These are phyloP conservation scores for Eumaeus atala DNA, from an alignment of 1,140 invertebrate species.

Conservation along the genomic window DNA sequence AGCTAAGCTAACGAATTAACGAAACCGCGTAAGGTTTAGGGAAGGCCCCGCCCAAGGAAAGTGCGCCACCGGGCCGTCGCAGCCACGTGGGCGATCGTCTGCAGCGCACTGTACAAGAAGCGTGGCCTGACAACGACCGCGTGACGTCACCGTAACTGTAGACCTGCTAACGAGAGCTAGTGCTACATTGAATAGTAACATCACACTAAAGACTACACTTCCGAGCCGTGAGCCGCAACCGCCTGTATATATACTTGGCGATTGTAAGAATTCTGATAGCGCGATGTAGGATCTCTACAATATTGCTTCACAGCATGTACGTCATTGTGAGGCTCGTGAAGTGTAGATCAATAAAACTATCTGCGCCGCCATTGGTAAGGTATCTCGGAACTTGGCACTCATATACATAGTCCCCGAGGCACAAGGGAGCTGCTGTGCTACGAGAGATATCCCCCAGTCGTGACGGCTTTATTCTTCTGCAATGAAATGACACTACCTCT, in stretches of 20 bases:
- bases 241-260: slow-evolving; percentile 42
- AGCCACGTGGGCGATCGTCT: slow-evolving; percentile 68
- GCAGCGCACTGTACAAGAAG: slow-evolving; percentile 64
- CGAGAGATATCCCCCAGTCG: too few relatives aligned
- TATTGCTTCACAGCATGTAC: too few relatives aligned
- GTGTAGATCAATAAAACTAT: too few relatives aligned
- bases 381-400: too few relatives aligned
- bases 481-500: too few relatives aligned
- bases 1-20: slow-evolving; percentile 72
- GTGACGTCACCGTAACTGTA: slow-evolving; percentile 66
- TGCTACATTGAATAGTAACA: slow-evolving; percentile 61
- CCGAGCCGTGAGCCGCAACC: slow-evolving; percentile 11
- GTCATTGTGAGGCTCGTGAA: too few relatives aligned
- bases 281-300: slow-evolving; percentile 43
- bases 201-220: slow-evolving; percentile 72
- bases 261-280: slow-evolving; percentile 29
- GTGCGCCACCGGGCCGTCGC: slow-evolving; percentile 59
- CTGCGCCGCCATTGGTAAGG: too few relatives aligned
- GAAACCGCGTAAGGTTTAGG: slow-evolving; percentile 65
- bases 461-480: too few relatives aligned
- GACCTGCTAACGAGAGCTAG: slow-evolving; percentile 62
- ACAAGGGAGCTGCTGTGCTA: too few relatives aligned
- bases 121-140: slow-evolving; percentile 60
- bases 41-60: slow-evolving; percentile 64
- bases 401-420: too few relatives aligned